These are phyloP conservation scores for Himalopsyche anomala DNA, from an alignment of 2,888 invertebrate genomes.

Conservation along the genomic window DNA sequence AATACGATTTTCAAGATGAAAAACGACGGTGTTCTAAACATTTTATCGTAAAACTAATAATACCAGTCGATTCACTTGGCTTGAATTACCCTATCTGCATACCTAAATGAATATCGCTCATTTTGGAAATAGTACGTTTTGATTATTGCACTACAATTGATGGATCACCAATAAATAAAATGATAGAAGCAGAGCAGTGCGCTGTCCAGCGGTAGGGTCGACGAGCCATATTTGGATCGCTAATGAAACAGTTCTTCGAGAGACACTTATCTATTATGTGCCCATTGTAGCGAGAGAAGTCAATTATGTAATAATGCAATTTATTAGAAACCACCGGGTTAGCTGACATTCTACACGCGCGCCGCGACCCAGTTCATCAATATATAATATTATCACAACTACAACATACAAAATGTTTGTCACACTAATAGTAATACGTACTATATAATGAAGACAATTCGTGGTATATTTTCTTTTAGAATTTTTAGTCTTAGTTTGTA, in stretches of 20 bases:
- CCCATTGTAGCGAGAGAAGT: constrained; percentile 26
- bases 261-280: constrained; percentile 24
- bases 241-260: constrained; percentile 40
- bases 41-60: no score
- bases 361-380: constrained; percentile 37
- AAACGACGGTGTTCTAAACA: no score
- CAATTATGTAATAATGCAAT: constrained; percentile 43
- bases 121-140: no score
- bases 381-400: neutral
- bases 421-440: neutral
- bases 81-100: no score
- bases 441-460: neutral
- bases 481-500: no score
- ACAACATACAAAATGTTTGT: neutral
- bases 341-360: neutral
- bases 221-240: constrained; percentile 35
- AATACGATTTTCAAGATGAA: no score
- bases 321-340: constrained; percentile 6
- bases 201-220: constrained; percentile 22
- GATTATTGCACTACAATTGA: no score
- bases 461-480: no score
- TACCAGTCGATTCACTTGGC: no score
- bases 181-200: neutral
- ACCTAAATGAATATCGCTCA: no score
- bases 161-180: neutral